Conservation (phyloP, 1,140 invertebrate species). For the Philopotamus ludificatus region DNA sequence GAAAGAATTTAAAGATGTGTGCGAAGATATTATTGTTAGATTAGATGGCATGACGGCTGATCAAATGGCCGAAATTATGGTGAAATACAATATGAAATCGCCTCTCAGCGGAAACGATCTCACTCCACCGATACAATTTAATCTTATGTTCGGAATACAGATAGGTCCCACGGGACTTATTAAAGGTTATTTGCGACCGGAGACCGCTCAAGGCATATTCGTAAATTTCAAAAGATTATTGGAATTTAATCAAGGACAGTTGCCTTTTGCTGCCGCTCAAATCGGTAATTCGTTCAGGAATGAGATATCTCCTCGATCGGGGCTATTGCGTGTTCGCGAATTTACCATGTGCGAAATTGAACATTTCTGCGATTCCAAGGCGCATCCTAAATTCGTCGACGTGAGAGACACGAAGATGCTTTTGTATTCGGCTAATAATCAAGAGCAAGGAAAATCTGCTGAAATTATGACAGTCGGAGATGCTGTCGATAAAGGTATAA, state of each 20-base stretch:
- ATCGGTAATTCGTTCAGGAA: slow-evolving; percentile 98
- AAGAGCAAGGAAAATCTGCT: slow-evolving; percentile 89
- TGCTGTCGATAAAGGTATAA: slow-evolving; percentile 78
- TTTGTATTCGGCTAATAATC: slow-evolving; percentile 93
- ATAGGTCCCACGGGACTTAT: slow-evolving; percentile 94
- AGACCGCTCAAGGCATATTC: slow-evolving; percentile 99
- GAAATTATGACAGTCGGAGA: slow-evolving; percentile 71
- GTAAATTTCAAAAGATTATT: slow-evolving; percentile 97
- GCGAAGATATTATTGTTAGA: slow-evolving; percentile 77
- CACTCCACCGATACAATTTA: slow-evolving; percentile 94
- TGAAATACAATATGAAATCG: slow-evolving; percentile 90
- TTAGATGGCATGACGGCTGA: slow-evolving; percentile 68
- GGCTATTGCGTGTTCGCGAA: slow-evolving; percentile 92
- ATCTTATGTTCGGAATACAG: slow-evolving; percentile 97
- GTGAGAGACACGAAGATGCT: slow-evolving; percentile 73
- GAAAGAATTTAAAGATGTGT: slow-evolving; percentile 70
- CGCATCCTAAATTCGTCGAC: slow-evolving; percentile 86
- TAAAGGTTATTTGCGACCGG: slow-evolving; percentile 94
- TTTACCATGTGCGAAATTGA: slow-evolving; percentile 99
- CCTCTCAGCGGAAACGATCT: slow-evolving; percentile 93
- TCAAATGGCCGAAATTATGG: slow-evolving; percentile 83
- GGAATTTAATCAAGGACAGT: slow-evolving; percentile 94
- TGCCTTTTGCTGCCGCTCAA: slow-evolving; percentile 98
- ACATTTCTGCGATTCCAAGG: slow-evolving; percentile 98
- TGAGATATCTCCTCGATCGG: slow-evolving; percentile 98